Evolutionary conservation across 2,797 vertebrate genomes (phyloP).

Genomic region (Poliocrania exsul): DNA sequence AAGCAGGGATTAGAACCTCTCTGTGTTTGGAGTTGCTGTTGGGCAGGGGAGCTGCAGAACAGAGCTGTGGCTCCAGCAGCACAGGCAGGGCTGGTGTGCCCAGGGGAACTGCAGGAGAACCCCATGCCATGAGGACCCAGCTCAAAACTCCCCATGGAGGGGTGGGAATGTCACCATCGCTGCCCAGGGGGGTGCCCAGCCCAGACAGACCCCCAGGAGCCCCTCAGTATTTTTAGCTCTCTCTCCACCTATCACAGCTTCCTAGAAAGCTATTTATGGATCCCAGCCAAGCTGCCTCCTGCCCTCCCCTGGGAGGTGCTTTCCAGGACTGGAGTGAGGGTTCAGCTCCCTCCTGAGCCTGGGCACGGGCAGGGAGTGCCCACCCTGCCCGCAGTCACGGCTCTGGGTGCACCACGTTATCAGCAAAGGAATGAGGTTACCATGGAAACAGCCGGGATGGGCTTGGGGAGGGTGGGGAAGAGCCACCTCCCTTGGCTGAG

Average conservation of each 20-base stretch:
- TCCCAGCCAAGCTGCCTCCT: not conserved
- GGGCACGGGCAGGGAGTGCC: not conserved
- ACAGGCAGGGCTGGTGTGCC: accelerated
- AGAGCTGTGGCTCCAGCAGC: accelerated
- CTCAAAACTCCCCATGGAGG: accelerated
- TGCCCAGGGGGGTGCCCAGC: not conserved
- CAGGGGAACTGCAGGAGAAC: accelerated
- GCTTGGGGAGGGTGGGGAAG: not conserved
- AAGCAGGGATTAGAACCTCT: accelerated
- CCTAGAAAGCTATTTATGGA: constrained; percentile 47
- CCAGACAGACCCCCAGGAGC: not conserved
- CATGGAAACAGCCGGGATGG: accelerated
- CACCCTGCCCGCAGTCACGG: not conserved
- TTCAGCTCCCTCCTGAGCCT: not conserved
- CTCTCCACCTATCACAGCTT: not conserved
- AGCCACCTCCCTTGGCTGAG: not conserved
- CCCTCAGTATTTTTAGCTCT: accelerated
- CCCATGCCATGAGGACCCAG: accelerated
- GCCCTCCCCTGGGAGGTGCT: not conserved
- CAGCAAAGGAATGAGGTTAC: accelerated
- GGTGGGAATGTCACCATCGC: accelerated
- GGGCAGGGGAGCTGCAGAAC: not conserved
- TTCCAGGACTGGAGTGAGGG: not conserved
- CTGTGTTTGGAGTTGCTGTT: accelerated
- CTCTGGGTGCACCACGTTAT: accelerated